phyloP scores from a whole-genome alignment of 2,113 vertebrate species.

The Actinemys pallida region DNA sequence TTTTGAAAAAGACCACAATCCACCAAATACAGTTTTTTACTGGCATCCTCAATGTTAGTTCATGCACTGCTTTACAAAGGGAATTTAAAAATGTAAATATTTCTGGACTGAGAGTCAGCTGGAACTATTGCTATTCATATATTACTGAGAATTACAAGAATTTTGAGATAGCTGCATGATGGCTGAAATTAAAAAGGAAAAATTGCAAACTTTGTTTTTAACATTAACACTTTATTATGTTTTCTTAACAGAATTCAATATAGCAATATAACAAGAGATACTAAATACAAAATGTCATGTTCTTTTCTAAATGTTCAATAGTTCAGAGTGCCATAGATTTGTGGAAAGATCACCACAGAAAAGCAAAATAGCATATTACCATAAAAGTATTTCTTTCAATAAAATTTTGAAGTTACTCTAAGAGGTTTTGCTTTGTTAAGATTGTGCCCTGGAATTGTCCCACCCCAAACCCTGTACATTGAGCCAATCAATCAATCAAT shows the following conservation, averaged over 20 bases:
- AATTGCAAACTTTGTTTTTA: not conserved
- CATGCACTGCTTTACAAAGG: not conserved
- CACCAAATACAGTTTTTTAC: not conserved
- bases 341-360: not conserved
- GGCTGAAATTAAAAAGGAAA: not conserved
- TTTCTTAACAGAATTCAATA: not conserved
- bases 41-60: not conserved
- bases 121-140: not conserved
- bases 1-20: not conserved
- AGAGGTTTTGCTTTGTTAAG: not conserved
- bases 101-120: not conserved
- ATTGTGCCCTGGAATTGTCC: not conserved
- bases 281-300: not conserved
- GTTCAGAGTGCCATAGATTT: not conserved
- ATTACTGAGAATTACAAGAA: not conserved
- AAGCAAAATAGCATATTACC: not conserved
- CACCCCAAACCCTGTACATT: conserved; percentile 50
- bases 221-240: not conserved
- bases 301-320: not conserved
- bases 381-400: not conserved
- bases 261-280: conserved; percentile 40
- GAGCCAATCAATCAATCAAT: not conserved
- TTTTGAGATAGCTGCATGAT: not conserved
- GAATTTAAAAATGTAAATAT: not conserved
- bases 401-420: not conserved